Base-by-base conservation (phyloP, 2,888 invertebrate genomes). In the Drosophila suboccidentalis region DNA sequence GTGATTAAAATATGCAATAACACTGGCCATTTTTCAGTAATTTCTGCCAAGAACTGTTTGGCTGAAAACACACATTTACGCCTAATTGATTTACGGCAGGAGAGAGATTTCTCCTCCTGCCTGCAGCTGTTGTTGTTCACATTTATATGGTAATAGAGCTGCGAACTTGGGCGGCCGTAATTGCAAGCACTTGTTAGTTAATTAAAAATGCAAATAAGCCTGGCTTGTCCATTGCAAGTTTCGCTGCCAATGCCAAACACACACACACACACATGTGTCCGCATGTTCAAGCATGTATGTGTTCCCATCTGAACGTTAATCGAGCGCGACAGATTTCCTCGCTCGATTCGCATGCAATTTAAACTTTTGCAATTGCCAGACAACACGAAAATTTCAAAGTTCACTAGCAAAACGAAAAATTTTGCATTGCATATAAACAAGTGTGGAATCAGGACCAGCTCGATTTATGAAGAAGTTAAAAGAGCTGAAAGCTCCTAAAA, bases 191-290 rank as follows among this genome's bases (percentile, higher is more conserved):
- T 82, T 82, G 82, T 80, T 83, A 83, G 78, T 78, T 83, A 82
- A 82, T 82, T 82, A 80, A 80, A 82, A 76, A 82, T 82, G 83
- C 82, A 82, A 82, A 82, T 83, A 80, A 75, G 67, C 58, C 68
- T 26, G 26, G 60, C 63, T 60, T 75, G 71, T 50, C 53, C 68
- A 66, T 53, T 54, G 57, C 60, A 78, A 78, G 66, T 78, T 68
- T 58, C 19, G 29, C 53, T 60, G 38, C 38, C 51, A 61, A 43
- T 68, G 54, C n/a, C 44, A n/a, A n/a, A n/a, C n/a, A n/a, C n/a
- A n/a, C n/a, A n/a, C n/a, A n/a, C n/a, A 55, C 55, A 51, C 29
- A 29, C 2, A 29, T 29, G 13, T 36, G 54, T 29, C 8, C 17
- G 32, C 43, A 46, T 41, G 26, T 19, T 44, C 29, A 15, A 29